Evolutionary conservation across 2,113 vertebrate species (phyloP), one percentile per base, ranked within the genome.

Genomic region (Tiliqua scincoides): DNA sequence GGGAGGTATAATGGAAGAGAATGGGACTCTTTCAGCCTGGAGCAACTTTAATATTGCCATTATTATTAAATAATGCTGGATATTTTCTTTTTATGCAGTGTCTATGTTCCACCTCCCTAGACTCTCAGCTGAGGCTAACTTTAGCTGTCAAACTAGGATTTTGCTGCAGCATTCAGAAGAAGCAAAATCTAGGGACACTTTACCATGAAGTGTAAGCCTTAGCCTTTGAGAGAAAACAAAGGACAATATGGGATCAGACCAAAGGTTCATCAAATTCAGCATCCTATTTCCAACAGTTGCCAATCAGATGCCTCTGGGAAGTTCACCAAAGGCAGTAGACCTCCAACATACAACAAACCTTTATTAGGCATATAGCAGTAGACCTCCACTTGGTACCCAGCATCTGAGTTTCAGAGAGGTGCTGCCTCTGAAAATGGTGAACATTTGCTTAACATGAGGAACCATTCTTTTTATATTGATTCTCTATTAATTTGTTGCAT

Each of bases 61-160:
- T 86, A 1, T 48, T 79, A 3, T 70, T 61, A 4, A 80, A 68
- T 40, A 68, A 17, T 4, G 20, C 54, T 43, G 14, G 18, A 40
- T 83, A 2, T 6, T 43, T 68, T 84, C 63, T 86, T 90, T 61
- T 48, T 63, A 35, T 75, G 23, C 74, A 65, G 37, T 87, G 52
- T 6, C 71, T 65, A 7, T 40, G 57, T 52, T 63, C 82, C 62
- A 82, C 68, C 35, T 54, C 27, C 79, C 73, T n/a, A 75, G 32
- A 32, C 85, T 80, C 78, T 78, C 40, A 67, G 52, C 65, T 72
- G 21, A 52, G 75, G 6, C 3, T 83, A 65, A 3, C 4, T 59
- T 40, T 37, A 52, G 10, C 57, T 87, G 10, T 87, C 89, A 57
- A 3, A 25, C 30, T 72, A 52, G n/a, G 20, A 32, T 91, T 88